A percentile compares a stretch with the other conserved stretches of the same genome.
Evolutionary conservation across 2,113 vertebrate species (phyloP).

Genomic region (Cervus canadensis): DNA sequence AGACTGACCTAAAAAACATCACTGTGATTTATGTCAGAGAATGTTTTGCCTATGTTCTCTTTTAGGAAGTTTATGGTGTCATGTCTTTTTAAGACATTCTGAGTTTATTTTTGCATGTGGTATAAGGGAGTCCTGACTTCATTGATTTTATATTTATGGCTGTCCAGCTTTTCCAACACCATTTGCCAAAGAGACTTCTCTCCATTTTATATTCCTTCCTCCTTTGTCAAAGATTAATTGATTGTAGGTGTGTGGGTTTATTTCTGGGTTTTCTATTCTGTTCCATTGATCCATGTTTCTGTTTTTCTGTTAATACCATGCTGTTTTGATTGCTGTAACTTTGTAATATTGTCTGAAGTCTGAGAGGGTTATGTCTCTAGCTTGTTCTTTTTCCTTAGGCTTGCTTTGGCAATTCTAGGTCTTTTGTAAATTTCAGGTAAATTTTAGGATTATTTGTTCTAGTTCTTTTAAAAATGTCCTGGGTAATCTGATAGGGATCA

Average conservation of each 20-base stretch:
- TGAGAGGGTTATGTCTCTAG: not conserved
- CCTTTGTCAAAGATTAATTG: not conserved
- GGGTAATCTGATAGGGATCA: not conserved
- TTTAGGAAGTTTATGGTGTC: not conserved
- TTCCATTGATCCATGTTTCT: not conserved
- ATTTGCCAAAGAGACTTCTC: not conserved
- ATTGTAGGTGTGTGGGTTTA: not conserved
- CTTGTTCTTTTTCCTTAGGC: not conserved
- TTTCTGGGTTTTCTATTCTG: not conserved
- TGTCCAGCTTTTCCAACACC: not conserved
- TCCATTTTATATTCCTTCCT: not conserved
- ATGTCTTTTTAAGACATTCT: not conserved
- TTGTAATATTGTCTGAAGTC: not conserved
- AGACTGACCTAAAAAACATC: not conserved
- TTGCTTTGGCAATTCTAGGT: not conserved
- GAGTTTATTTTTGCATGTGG: not conserved
- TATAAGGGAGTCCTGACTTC: not conserved
- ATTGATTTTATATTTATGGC: not conserved
- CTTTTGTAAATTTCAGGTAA: not conserved
- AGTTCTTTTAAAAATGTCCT: not conserved
- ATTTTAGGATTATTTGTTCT: not conserved
- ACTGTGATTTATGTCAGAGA: not conserved
- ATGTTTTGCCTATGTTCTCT: not conserved
- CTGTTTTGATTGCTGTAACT: not conserved
- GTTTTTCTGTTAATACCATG: not conserved